Percentiles rank a stretch among this genome's conserved stretches.
Evolutionary conservation across 2,888 invertebrate species (phyloP).

Genomic region (Ligdia adustata): DNA sequence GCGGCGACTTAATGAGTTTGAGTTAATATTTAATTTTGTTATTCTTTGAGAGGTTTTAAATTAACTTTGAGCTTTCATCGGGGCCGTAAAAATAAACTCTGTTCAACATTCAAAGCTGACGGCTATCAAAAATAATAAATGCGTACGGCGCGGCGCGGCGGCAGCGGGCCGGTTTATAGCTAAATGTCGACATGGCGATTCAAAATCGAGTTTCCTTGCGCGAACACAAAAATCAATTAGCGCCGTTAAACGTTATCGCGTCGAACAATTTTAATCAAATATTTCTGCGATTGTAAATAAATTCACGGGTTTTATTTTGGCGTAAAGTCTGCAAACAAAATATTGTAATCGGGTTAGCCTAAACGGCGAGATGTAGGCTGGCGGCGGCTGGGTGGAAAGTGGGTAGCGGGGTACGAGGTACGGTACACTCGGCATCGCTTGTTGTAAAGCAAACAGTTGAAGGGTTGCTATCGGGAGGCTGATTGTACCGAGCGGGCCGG

Average conservation of each 20-base stretch:
- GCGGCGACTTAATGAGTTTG: constrained; percentile 31
- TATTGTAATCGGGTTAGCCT: constrained; percentile 30
- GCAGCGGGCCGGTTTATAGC: constrained; percentile 14
- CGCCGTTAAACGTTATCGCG: constrained; percentile 32
- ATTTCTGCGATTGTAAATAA: constrained; percentile 30
- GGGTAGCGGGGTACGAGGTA: too few relatives aligned
- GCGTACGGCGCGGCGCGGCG: constrained; percentile 2
- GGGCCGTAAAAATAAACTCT: constrained; percentile 8
- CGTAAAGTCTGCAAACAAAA: constrained; percentile 28
- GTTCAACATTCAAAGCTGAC: constrained; percentile 2
- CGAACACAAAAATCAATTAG: constrained; percentile 36
- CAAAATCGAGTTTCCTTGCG: constrained; percentile 8
- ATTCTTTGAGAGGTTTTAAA: constrained; percentile 27
- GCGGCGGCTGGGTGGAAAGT: background rate
- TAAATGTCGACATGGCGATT: constrained; percentile 5
- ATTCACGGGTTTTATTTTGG: constrained; percentile 32
- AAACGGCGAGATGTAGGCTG: too few relatives aligned
- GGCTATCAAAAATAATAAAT: constrained; percentile 9
- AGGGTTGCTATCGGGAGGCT: too few relatives aligned
- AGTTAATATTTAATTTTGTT: constrained; percentile 36
- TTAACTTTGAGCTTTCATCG: constrained; percentile 13
- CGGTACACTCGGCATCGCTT: background rate
- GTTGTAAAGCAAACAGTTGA: too few relatives aligned
- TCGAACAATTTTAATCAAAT: constrained; percentile 35
- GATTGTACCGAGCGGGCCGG: too few relatives aligned